Evolutionary conservation across 1,140 invertebrate genomes (phyloP).

Genomic region (Chelonus insularis): DNA sequence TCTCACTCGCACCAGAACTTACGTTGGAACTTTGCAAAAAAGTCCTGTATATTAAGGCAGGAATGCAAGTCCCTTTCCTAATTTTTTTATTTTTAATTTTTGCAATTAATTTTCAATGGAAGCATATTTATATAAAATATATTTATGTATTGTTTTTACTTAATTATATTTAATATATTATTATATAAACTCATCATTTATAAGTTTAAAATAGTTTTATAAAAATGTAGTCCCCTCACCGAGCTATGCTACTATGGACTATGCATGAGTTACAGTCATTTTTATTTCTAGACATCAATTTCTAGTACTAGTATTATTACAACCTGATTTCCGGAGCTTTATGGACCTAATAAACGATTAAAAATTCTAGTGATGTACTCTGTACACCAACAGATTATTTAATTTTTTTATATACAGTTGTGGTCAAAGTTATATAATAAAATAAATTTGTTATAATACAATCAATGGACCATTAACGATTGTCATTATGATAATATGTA

Average conservation of each 20-base stretch:
- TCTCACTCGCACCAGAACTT: constrained; percentile 48
- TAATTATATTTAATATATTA: constrained; percentile 33
- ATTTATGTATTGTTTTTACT: constrained; percentile 33
- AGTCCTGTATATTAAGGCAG: constrained; percentile 43
- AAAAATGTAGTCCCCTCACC: constrained; percentile 54
- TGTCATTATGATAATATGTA: too few relatives aligned
- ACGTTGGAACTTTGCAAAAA: constrained; percentile 45
- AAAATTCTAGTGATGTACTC: too few relatives aligned
- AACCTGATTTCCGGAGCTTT: constrained; percentile 54
- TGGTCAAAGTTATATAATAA: too few relatives aligned
- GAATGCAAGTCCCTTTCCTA: constrained; percentile 42
- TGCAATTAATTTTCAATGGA: constrained; percentile 42
- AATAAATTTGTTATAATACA: too few relatives aligned
- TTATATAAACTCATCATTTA: constrained; percentile 34
- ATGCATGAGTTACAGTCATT: constrained; percentile 39
- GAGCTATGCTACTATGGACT: constrained; percentile 45
- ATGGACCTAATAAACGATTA: too few relatives aligned
- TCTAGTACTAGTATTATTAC: constrained; percentile 40
- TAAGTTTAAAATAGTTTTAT: constrained; percentile 42
- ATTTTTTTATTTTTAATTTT: too few relatives aligned
- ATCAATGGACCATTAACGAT: too few relatives aligned
- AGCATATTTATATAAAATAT: constrained; percentile 49
- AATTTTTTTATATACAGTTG: too few relatives aligned
- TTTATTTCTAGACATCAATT: constrained; percentile 32
- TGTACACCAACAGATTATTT: too few relatives aligned